Evolutionary conservation across 2,888 invertebrate genomes (phyloP), one percentile per base, ranked within the genome.

Genomic region (Junonia oenone): DNA sequence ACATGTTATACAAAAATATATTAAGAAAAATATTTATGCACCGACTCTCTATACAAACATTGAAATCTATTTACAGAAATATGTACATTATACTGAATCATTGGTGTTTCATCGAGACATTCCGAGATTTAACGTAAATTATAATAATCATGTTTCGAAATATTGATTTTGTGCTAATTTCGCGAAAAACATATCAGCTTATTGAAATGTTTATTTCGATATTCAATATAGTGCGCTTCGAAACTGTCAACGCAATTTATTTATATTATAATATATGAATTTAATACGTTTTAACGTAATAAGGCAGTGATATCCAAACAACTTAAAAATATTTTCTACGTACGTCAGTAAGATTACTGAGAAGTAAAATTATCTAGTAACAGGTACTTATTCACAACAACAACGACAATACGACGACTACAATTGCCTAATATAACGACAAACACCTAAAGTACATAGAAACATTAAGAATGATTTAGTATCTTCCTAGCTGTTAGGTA

Each of bases 1-100:
- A 68, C 58, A 66, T 63, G 59, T 65, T 72, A 73, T 86, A 87
- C 78, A 87, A 87, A 87, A 86, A 86, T 86, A 86, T 73, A 74
- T 77, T 65, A 73, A 80, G 76, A 83, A 86, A 87, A 86, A 86
- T 87, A 87, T 84, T 71, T 75, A 67, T 69, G 68, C 65, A 68
- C 55, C 54, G 62, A 71, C 75, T 86, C 82, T 87, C 83, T 85
- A 81, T 85, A 87, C 83, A 85, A 73, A 76, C 73, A 68, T 68
- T 69, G 67, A 71, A 63, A 61, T 67, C 69, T 81, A 85, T 85
- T 73, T 86, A 86, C 83, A 84, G 53, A 49, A 56, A 64, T 82
- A 83, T 81, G 72, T 85, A 83, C 82, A 82, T 50, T 65, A 64
- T 65, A 65, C 72, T 67, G 65, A 61, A 14, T 33, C 40, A 48